Conservation (phyloP, 1,140 invertebrate genomes). For the Drosophila melanogaster region DNA sequence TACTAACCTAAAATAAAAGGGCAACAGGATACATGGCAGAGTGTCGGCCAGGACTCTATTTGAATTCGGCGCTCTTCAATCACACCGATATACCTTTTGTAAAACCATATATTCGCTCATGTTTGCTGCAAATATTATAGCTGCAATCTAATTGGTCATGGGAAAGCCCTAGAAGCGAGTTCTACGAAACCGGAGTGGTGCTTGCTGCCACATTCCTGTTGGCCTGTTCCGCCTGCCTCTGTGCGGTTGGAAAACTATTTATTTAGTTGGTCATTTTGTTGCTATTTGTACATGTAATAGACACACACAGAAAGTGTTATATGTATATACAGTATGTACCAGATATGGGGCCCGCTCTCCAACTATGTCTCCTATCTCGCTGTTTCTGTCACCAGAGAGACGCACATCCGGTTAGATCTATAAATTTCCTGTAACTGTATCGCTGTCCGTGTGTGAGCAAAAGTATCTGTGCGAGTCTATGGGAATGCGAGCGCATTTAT, state of each 20-base stretch:
- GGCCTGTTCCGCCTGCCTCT: constrained; percentile 34
- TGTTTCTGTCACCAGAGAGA: constrained; percentile 76
- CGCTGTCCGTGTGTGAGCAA: constrained; percentile 37
- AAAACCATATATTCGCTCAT: constrained; percentile 4
- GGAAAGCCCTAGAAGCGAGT: constrained; percentile 21
- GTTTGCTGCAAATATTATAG: constrained; percentile 15
- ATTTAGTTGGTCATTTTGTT: constrained; percentile 82
- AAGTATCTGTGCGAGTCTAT: constrained; percentile 31
- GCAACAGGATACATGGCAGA: constrained; percentile 2
- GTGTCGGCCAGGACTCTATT: not conserved
- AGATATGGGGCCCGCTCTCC: constrained; percentile 40
- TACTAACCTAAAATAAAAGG: constrained; percentile 2
- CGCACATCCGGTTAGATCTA: constrained; percentile 79
- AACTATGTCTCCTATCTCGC: constrained; percentile 49
- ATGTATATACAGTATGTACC: constrained; percentile 24
- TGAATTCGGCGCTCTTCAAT: not conserved
- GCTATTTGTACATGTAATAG: constrained; percentile 80
- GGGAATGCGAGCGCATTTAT: constrained; percentile 72
- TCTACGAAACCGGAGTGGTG: constrained; percentile 17
- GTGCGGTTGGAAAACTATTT: constrained; percentile 80
- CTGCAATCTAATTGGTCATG: constrained; percentile 38
- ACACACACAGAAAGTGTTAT: constrained; percentile 54
- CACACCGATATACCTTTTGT: not conserved
- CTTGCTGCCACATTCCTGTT: constrained; percentile 6
- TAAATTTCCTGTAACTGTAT: constrained; percentile 68